Evolutionary conservation across 2,888 invertebrate genomes (phyloP), one percentile per base, ranked within the genome.

Genomic region (Drosophila tripunctata): DNA sequence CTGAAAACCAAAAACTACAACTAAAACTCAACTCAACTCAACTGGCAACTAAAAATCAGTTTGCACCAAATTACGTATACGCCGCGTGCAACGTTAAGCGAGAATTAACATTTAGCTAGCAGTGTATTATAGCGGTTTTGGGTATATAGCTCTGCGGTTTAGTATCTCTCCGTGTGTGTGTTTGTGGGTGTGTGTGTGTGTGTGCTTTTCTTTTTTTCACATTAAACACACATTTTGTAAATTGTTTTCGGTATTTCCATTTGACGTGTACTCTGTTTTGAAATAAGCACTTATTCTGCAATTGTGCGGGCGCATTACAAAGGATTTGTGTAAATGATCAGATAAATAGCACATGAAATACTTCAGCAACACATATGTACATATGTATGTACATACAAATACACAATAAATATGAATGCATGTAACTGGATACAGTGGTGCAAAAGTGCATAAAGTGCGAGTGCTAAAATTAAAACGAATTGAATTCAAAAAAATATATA

Each of bases 11-110:
- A 33, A 33, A 57, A 74, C 62, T 67, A 52, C 56, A 71, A 69
- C 50, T 62, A 41, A 48, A 69, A 62, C 31, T 38, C 54, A 58
- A 63, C 69, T 68, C 58, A 15, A 33, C n/a, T n/a, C n/a, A n/a
- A n/a, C n/a, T 56, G 50, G 43, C 64, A 79, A 83, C 87, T 83
- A 81, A 83, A 80, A 81, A 81, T 81, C 81, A 87, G 87, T 81
- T 81, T 84, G 64, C 64, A 67, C 74, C 19, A 70, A 68, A 86
- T 86, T 83, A 80, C 80, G 81, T 70, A 80, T 75, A 85, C 79
- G 74, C 62, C 50, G 51, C 58, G 65, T 69, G 69, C 65, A 69
- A 43, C 63, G 52, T 64, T 83, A 83, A 86, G 58, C 84, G 80
- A 68, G 74, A 80, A 81, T 81, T 81, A 81, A 80, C 81, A 81